These are phyloP conservation scores for Parnassius orleans DNA, from an alignment of 2,888 invertebrate genomes.

Conservation along the genomic window DNA sequence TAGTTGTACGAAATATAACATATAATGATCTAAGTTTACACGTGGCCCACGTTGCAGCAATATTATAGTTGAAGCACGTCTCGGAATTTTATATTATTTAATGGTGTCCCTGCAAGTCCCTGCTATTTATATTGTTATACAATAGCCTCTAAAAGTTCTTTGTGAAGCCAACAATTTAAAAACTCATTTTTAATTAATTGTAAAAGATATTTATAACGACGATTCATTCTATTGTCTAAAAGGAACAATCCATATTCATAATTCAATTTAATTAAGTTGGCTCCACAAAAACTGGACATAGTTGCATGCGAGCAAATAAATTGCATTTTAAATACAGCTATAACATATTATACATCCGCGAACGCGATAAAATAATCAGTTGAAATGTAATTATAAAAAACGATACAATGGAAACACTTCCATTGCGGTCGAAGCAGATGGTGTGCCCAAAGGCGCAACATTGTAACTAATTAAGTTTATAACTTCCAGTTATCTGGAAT, in stretches of 20 bases:
- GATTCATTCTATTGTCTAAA: too few species aligned
- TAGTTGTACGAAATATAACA: too few species aligned
- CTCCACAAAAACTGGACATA: slow-evolving; percentile 1
- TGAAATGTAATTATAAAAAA: slow-evolving; percentile 17
- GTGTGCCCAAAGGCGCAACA: slow-evolving; percentile 16
- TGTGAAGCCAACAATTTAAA: background rate
- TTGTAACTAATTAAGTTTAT: slow-evolving; percentile 20
- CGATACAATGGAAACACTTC: slow-evolving; percentile 17
- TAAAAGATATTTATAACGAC: background rate
- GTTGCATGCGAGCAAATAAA: slow-evolving; percentile 8
- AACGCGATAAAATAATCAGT: slow-evolving; percentile 20
- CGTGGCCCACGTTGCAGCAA: too few species aligned
- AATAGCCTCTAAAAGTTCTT: background rate
- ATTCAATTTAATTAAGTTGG: background rate
- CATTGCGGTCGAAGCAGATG: slow-evolving; percentile 18
- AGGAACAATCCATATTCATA: too few species aligned
- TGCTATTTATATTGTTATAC: too few species aligned
- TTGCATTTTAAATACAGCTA: slow-evolving; percentile 28
- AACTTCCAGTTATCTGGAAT: slow-evolving; percentile 11
- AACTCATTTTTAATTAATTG: background rate
- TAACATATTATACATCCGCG: slow-evolving; percentile 30
- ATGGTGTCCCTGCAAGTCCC: too few species aligned
- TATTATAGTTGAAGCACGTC: too few species aligned
- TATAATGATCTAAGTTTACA: too few species aligned
- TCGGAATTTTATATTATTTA: too few species aligned